Conservation (phyloP, 1,140 invertebrate genomes). For the Paraescarpia echinospica region DNA sequence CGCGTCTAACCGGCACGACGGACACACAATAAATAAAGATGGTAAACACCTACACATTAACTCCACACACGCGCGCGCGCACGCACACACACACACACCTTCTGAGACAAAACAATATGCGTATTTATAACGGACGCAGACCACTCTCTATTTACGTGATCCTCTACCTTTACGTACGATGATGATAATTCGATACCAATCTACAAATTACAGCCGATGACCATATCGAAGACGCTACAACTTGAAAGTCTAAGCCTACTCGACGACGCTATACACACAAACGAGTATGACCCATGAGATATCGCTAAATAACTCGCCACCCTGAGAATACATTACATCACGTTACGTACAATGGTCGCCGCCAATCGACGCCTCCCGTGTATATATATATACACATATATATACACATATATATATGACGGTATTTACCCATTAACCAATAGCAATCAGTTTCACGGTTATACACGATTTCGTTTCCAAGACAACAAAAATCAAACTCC, state of each 20-base stretch:
- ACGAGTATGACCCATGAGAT: not conserved
- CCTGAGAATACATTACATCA: constrained; percentile 5
- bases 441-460: not conserved
- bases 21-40: not conserved
- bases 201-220: not conserved
- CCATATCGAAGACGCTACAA: not conserved
- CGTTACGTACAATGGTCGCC: not conserved
- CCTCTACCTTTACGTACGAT: not conserved
- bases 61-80: not conserved
- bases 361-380: not conserved
- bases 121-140: not conserved
- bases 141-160: not conserved
- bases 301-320: constrained; percentile 4
- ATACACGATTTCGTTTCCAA: not conserved
- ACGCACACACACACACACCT: not conserved
- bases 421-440: not conserved
- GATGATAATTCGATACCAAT: not conserved
- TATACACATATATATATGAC: not conserved
- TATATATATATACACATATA: not conserved
- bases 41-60: not conserved
- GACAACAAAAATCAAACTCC: not conserved
- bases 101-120: constrained; percentile 1
- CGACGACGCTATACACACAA: not conserved
- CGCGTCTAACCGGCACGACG: not conserved
- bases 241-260: not conserved